A percentile compares a stretch with the other conserved stretches of the same genome.
phyloP scores from a whole-genome alignment of 2,797 vertebrate species.

The Rhinoraja longicauda region DNA sequence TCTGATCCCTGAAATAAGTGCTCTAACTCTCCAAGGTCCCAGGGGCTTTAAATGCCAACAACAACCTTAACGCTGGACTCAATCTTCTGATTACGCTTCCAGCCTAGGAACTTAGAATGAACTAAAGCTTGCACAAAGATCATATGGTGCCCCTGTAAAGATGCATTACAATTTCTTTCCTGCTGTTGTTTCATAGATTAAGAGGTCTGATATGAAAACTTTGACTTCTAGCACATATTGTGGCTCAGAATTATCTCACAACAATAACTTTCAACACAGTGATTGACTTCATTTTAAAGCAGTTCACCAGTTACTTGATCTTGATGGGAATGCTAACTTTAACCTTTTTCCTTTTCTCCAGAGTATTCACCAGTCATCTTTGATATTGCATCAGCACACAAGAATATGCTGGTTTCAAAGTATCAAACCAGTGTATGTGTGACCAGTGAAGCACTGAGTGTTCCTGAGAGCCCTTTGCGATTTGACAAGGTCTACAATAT shows the following conservation, averaged over 20 bases:
- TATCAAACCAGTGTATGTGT: constrained; percentile 50
- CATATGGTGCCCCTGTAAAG: no score
- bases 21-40: no score
- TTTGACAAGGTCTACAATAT: constrained; percentile 62
- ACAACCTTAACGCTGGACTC: no score
- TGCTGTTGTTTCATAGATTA: neutral
- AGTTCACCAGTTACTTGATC: neutral
- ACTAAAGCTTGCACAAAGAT: no score
- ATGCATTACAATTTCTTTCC: no score
- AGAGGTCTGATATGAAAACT: neutral
- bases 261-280: neutral
- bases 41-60: no score
- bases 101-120: no score
- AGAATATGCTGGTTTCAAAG: constrained; percentile 49
- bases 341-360: constrained; percentile 43
- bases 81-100: no score
- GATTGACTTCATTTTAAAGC: neutral
- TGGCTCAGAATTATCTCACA: neutral
- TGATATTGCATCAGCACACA: constrained; percentile 55
- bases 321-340: neutral
- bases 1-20: no score
- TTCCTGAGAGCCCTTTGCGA: constrained; percentile 52
- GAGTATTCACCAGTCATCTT: constrained; percentile 51
- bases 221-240: neutral
- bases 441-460: constrained; percentile 33